Conservation (phyloP, 2,113 vertebrate genomes). For the Rallus limicola region DNA sequence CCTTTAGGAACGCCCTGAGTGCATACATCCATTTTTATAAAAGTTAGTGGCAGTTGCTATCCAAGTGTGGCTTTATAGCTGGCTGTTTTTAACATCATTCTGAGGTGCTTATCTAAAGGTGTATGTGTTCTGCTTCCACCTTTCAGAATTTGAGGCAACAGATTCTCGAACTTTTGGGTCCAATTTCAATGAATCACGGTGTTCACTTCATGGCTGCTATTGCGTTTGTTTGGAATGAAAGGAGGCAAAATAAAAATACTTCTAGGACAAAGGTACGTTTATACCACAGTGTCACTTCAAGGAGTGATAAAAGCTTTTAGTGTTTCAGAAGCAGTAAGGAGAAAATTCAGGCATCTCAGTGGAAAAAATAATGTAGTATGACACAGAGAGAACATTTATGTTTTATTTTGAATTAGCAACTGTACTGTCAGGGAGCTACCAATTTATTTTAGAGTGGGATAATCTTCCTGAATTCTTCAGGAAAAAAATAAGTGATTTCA, state of each 20-base stretch:
- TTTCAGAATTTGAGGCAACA: slow-evolving; percentile 94
- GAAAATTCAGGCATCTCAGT: background rate
- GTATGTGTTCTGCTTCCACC: background rate
- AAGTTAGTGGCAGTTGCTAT: background rate
- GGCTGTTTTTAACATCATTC: background rate
- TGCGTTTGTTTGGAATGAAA: slow-evolving; percentile 98
- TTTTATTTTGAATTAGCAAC: background rate
- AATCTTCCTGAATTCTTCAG: background rate
- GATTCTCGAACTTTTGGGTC: slow-evolving; percentile 94
- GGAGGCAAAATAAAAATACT: slow-evolving; percentile 84
- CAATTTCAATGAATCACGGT: slow-evolving; percentile 98
- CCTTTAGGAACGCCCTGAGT: background rate
- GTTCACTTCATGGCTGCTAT: slow-evolving; percentile 98
- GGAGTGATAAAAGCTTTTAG: background rate
- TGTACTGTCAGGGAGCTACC: background rate
- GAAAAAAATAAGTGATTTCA: background rate
- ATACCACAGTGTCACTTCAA: background rate
- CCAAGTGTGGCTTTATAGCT: background rate
- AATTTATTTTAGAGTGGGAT: background rate
- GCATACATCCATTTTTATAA: background rate
- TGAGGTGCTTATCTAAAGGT: background rate
- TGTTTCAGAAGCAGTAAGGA: background rate
- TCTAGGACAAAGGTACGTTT: slow-evolving; percentile 87
- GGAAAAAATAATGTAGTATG: background rate
- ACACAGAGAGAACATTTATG: background rate